Evolutionary conservation across 2,888 invertebrate species (phyloP).

Genomic region (Drosophila ustulata): DNA sequence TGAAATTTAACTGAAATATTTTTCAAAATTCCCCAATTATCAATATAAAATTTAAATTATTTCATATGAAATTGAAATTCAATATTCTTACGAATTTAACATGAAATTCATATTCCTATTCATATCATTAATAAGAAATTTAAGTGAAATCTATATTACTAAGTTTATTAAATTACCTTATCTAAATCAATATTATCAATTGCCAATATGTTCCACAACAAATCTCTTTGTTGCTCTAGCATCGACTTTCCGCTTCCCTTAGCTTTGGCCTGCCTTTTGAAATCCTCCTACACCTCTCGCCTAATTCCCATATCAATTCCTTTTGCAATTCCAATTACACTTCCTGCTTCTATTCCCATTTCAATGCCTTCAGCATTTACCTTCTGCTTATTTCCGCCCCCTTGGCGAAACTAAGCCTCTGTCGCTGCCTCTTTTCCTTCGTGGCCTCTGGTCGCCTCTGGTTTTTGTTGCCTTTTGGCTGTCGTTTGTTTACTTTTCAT

Average conservation of each 20-base stretch:
- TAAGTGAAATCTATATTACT: background rate
- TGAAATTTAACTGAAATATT: too few relatives aligned
- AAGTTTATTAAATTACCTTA: background rate
- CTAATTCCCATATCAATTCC: background rate
- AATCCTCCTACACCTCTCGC: background rate
- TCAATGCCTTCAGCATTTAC: background rate
- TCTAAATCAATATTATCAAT: background rate
- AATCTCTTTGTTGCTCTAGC: background rate
- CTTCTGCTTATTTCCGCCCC: background rate
- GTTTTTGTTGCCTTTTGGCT: conserved; percentile 67
- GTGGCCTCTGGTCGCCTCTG: conserved; percentile 46
- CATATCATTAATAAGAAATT: background rate
- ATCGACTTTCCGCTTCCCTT: background rate
- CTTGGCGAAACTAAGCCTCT: conserved; percentile 27
- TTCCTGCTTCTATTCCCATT: background rate
- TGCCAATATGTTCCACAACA: background rate
- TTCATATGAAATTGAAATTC: too few relatives aligned
- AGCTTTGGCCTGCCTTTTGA: background rate
- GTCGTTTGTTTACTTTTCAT: conserved; percentile 77
- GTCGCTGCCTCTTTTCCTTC: conserved; percentile 17
- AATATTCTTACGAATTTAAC: too few relatives aligned
- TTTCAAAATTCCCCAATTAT: too few relatives aligned
- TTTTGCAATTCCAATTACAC: background rate
- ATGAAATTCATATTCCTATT: too few relatives aligned
- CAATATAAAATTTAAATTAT: too few relatives aligned